Base-by-base conservation (phyloP, 1,140 invertebrate genomes). In the Cepaea nemoralis region DNA sequence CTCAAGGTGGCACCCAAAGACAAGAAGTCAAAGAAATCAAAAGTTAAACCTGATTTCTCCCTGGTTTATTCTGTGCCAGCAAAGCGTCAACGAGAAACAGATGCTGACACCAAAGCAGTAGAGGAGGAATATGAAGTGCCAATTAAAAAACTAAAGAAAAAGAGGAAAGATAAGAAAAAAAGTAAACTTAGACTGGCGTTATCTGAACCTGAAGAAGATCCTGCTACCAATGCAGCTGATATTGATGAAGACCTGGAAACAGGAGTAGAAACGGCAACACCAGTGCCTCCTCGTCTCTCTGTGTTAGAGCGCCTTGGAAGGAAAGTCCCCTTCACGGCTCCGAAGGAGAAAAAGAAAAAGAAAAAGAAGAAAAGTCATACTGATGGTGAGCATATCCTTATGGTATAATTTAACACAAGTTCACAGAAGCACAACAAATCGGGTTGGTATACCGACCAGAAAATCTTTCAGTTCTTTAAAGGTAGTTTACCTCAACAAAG, bases 381-480 rank as follows among this genome's bases (percentile, higher is more conserved):
- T 5, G 63, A 78, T 78, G 77, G 77, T 78, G 77, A 78, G 77
- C 77, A 78, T 78, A 78, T 78, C 77, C 19, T n/a, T 75, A 10
- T 71, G 69, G 37, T 71, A n/a, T 40, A 39, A 39, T 45, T 40
- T 40, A 71, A 40, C n/a, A 37, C 69, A 39, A 33, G 19, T 40
- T 71, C 40, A 39, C 6, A 71, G 40, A 71, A 71, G 40, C 37
- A 45, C 6, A 71, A 24, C 1, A 71, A 40, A 71, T 63, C 5
- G 27, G 59, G 16, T 31, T 63, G 59, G 3, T 63, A 63, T 16
- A 31, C 2, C 27, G 22, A 63, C 2, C 33, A 31, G 16, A 14
- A 59, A 59, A 59, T 19, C 19, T 10, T 45, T 19, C 8, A 45
- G 42, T 55, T 5, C n/a, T 22, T 55, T 10, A 55, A 55, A 55